Percentiles rank a stretch among this genome's conserved stretches.
Evolutionary conservation across 2,888 invertebrate genomes (phyloP).

Genomic region (Notodonta dromedarius): DNA sequence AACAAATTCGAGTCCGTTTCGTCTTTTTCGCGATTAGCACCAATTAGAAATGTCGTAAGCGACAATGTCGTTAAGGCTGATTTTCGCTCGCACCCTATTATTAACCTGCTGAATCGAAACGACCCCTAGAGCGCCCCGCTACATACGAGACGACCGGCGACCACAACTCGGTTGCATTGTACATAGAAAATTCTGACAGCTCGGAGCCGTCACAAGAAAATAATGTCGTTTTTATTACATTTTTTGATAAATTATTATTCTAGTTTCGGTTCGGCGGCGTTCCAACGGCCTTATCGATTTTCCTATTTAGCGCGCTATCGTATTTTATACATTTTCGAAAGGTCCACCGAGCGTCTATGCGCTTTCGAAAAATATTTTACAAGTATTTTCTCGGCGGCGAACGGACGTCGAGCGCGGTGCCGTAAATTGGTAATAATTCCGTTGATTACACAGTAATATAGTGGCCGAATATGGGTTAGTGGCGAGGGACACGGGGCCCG

Average conservation of each 20-base stretch:
- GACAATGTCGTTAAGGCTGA: constrained; percentile 59
- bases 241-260: constrained; percentile 83
- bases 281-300: constrained; percentile 80
- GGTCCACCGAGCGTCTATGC: constrained; percentile 75
- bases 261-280: constrained; percentile 74
- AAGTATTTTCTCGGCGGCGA: constrained; percentile 72
- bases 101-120: constrained; percentile 63
- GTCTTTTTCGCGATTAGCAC: constrained; percentile 80
- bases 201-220: constrained; percentile 77
- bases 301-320: constrained; percentile 78
- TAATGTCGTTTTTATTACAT: constrained; percentile 84
- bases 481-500: constrained; percentile 64
- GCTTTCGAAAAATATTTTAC: constrained; percentile 83
- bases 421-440: constrained; percentile 82
- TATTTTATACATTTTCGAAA: constrained; percentile 81
- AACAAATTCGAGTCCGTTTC: constrained; percentile 78
- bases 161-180: constrained; percentile 55
- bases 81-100: constrained; percentile 49
- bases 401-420: constrained; percentile 76
- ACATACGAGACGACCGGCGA: constrained; percentile 28
- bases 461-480: constrained; percentile 81
- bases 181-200: constrained; percentile 81
- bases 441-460: constrained; percentile 79
- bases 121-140: constrained; percentile 33
- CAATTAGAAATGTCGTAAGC: constrained; percentile 79